Evolutionary conservation across 2,888 invertebrate species (phyloP), one percentile per base, ranked within the genome.

Genomic region (Drosophila mimica): DNA sequence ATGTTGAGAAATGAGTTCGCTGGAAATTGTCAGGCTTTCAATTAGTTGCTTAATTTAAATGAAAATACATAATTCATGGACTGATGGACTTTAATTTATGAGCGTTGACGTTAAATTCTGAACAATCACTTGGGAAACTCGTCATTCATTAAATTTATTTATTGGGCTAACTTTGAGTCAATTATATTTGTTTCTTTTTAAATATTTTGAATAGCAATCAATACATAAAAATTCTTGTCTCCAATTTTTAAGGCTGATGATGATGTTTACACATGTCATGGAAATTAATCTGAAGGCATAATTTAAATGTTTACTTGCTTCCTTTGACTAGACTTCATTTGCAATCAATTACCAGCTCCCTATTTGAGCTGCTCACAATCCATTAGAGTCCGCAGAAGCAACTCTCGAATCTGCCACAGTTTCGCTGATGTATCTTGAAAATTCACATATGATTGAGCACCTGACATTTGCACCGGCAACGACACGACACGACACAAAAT

Each of bases 361-460:
- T 36, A 54, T 36, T 25, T 28, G 17, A 0, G 51, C 7, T 11
- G 6, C 25, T 28, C 36, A 56, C 40, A 20, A 43, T 65, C 33
- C 17, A 65, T 63, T 33, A 40, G 33, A 20, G 15, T 4, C 8
- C 33, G 46, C 31, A 30, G 43, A 60, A 43, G 25, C 34, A 64
- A 34, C 30, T n/a, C 56, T 52, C 13, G 40, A 62, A 77, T 76
- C 60, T 46, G 62, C 28, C 38, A 54, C 61, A 53, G 25, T 28
- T 40, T 17, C 30, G 34, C 36, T 25, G 34, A 52, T 36, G 54
- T 65, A 70, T 68, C 68, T 62, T 51, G 25, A 43, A 34, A 75
- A 60, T 64, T 52, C 70, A 59, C 63, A 64, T 49, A 65, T 86
- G 83, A 85, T 83, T 74, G 86, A 88, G 78, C 74, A 70, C 43